Evolutionary conservation across 2,888 invertebrate genomes (phyloP).

Genomic region (Tethea ocularis): DNA sequence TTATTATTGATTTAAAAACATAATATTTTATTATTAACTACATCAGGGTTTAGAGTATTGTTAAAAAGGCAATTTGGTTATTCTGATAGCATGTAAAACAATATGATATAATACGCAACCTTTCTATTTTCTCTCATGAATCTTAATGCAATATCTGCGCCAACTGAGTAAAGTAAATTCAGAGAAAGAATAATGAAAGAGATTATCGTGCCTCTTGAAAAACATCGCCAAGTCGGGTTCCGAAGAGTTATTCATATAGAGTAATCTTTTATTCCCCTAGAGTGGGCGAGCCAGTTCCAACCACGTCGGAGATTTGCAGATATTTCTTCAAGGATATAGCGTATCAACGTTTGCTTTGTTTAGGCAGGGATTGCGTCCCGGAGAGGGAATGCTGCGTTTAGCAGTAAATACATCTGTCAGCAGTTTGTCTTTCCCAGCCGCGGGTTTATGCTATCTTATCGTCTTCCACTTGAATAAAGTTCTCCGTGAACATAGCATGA

Average conservation of each 20-base stretch:
- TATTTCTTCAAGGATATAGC: constrained; percentile 56
- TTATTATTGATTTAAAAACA: too few species aligned
- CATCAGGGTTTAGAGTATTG: too few species aligned
- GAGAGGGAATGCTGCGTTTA: constrained; percentile 43
- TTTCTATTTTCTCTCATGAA: constrained; percentile 40
- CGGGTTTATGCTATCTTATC: constrained; percentile 47
- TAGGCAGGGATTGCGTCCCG: constrained; percentile 29
- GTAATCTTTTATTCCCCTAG: constrained; percentile 71
- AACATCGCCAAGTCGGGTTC: constrained; percentile 55
- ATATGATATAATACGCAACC: constrained; percentile 28
- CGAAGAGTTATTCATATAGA: constrained; percentile 63
- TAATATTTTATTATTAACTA: too few species aligned
- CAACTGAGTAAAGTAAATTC: constrained; percentile 52
- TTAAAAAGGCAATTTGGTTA: background rate
- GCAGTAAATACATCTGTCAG: constrained; percentile 51
- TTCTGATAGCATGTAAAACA: background rate
- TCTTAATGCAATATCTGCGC: constrained; percentile 49
- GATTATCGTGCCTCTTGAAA: constrained; percentile 68
- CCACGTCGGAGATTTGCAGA: constrained; percentile 55
- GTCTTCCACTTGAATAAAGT: constrained; percentile 28
- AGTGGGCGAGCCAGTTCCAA: constrained; percentile 42
- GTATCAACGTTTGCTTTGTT: constrained; percentile 54
- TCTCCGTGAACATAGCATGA: constrained; percentile 25
- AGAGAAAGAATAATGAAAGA: constrained; percentile 60
- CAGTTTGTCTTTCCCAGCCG: constrained; percentile 41